phyloP scores from a whole-genome alignment of 2,113 vertebrate species.

The Antigone vipio region DNA sequence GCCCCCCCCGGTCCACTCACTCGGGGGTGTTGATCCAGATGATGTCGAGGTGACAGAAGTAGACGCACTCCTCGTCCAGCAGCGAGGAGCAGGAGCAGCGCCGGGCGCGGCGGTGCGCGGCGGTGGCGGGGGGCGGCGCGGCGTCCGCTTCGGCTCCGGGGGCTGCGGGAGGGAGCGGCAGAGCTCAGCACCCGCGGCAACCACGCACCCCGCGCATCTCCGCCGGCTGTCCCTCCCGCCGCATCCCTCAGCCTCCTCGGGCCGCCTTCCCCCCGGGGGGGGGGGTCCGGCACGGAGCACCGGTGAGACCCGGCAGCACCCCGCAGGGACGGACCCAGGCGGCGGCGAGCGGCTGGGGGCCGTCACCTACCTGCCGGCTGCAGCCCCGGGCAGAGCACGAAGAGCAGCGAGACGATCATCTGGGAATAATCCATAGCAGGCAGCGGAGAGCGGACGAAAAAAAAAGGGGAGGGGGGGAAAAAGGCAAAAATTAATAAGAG shows the following conservation, averaged over 20 bases:
- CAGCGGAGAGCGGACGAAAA: background rate
- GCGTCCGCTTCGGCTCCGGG: slow-evolving; percentile 32
- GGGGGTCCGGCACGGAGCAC: background rate
- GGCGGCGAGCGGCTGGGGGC: background rate
- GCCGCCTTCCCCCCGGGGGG: background rate
- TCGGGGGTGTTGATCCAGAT: slow-evolving; percentile 99
- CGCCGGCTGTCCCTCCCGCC: background rate
- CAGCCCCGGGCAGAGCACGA: slow-evolving; percentile 73
- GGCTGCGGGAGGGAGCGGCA: slow-evolving; percentile 36
- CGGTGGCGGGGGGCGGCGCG: background rate
- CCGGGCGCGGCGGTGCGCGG: slow-evolving; percentile 80
- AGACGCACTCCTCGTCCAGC: slow-evolving; percentile 95
- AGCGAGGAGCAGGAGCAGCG: slow-evolving; percentile 93
- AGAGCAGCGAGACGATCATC: slow-evolving; percentile 78
- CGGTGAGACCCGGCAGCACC: no score
- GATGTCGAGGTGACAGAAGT: slow-evolving; percentile 98
- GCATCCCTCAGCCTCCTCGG: background rate
- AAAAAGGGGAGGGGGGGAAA: background rate
- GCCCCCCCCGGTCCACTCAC: slow-evolving; percentile 52
- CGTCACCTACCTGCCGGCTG: slow-evolving; percentile 69
- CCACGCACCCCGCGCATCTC: background rate
- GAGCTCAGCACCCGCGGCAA: background rate
- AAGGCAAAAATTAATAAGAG: background rate
- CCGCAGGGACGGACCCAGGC: background rate
- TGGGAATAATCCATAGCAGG: slow-evolving; percentile 80